Evolutionary conservation across 37 sponge, comb jelly and placozoan species (phyloP).

Genomic region (Ephydatia muelleri): DNA sequence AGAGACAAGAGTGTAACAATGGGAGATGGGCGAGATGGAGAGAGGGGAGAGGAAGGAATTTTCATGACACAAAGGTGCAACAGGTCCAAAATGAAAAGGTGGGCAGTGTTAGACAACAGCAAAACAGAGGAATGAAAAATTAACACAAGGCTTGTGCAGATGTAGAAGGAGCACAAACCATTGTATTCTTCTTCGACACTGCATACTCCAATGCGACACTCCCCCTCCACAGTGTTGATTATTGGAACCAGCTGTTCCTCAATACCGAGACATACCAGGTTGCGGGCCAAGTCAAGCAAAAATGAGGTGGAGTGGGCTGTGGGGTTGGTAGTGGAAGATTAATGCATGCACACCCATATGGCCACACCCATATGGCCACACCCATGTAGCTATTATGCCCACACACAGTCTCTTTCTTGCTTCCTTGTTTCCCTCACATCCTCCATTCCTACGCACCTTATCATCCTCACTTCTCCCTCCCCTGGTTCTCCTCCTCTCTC

Average conservation of each 20-base stretch:
- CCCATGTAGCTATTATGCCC: neutral
- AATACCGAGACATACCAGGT: slow-evolving; percentile 21
- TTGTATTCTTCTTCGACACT: slow-evolving; percentile 31
- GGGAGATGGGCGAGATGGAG: neutral
- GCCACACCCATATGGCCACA: neutral
- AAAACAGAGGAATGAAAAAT: no score
- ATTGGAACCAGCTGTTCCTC: slow-evolving; percentile 28
- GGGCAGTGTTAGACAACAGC: no score
- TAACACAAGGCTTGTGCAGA: no score
- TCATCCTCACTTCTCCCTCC: neutral
- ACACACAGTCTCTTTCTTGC: neutral
- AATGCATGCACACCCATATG: neutral
- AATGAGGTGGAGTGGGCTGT: neutral
- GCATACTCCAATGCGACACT: slow-evolving; percentile 1
- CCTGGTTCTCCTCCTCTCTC: neutral
- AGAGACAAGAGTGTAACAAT: neutral
- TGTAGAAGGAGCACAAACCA: no score
- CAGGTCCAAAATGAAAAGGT: neutral
- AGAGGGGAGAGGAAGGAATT: no score
- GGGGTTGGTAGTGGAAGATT: neutral
- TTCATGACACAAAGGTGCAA: neutral
- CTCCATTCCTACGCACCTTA: neutral
- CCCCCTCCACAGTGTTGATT: neutral
- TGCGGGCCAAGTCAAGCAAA: slow-evolving; percentile 26
- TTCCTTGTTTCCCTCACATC: neutral